Evolutionary conservation across 2,113 vertebrate genomes (phyloP).

Genomic region (Otolemur garnettii): DNA sequence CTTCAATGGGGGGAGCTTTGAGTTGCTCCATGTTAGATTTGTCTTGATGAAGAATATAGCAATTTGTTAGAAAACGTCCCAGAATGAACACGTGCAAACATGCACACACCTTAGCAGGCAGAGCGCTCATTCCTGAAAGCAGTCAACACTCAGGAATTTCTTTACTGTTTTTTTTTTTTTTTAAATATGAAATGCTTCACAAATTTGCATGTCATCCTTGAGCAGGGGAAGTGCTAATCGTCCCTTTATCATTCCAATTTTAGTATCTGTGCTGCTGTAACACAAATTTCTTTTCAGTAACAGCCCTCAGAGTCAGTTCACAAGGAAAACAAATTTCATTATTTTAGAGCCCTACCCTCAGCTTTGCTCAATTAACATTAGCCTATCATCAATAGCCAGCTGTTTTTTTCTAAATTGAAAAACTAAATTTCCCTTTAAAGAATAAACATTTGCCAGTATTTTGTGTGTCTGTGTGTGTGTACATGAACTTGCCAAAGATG

Average conservation of each 20-base stretch:
- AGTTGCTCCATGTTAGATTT: neutral
- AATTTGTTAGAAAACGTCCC: conserved; percentile 42
- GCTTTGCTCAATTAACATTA: neutral
- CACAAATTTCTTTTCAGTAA: neutral
- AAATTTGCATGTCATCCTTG: no score
- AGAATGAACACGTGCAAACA: conserved; percentile 54
- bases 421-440: neutral
- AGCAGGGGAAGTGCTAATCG: no score
- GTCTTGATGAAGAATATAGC: conserved; percentile 3
- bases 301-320: neutral
- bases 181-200: no score
- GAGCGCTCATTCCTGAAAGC: neutral
- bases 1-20: neutral
- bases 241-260: no score
- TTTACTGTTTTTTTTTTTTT: no score
- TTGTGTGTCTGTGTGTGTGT: neutral
- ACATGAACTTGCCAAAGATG: neutral
- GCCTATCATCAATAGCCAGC: neutral
- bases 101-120: conserved; percentile 18
- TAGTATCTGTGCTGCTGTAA: no score
- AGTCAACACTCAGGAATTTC: neutral
- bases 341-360: neutral
- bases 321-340: neutral
- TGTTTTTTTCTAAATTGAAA: conserved; percentile 35
- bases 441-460: neutral